phyloP scores from a whole-genome alignment of 2,888 invertebrate species.

The Caenorhabditis sp. region DNA sequence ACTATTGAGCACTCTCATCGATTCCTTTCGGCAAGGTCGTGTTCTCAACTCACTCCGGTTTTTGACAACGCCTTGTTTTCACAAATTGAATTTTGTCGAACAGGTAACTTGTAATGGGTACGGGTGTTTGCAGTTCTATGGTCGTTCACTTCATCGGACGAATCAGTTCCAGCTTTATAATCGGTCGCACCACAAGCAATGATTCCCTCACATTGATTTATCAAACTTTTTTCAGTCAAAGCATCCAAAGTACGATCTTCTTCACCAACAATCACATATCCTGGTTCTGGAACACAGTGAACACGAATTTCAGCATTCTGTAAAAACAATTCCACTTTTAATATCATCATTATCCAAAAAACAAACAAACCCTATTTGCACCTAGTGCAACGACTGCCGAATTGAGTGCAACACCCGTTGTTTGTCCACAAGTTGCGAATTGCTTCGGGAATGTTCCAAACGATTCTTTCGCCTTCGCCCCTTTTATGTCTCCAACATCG shows the following conservation, averaged over 20 bases:
- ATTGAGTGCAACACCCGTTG: not conserved
- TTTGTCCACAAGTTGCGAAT: not conserved
- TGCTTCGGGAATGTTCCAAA: not conserved
- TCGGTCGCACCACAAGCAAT: not conserved
- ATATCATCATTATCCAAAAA: no score
- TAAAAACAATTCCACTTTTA: no score
- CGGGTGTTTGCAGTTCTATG: not conserved
- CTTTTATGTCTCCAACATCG: not conserved
- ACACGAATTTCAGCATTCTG: not conserved
- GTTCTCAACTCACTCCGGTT: not conserved
- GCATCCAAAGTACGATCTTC: not conserved
- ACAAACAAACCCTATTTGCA: no score
- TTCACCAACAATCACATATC: not conserved
- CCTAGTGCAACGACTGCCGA: no score
- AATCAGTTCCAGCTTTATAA: not conserved
- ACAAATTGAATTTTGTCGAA: not conserved
- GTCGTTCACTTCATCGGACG: not conserved
- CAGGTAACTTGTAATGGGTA: not conserved
- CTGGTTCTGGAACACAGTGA: not conserved
- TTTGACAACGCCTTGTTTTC: not conserved
- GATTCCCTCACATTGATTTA: not conserved
- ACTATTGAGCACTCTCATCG: no score
- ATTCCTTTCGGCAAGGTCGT: no score
- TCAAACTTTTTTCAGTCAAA: not conserved
- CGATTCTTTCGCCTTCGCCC: not conserved